Base-by-base conservation (phyloP, 2,888 invertebrate genomes). In the Drosophila mulleri region DNA sequence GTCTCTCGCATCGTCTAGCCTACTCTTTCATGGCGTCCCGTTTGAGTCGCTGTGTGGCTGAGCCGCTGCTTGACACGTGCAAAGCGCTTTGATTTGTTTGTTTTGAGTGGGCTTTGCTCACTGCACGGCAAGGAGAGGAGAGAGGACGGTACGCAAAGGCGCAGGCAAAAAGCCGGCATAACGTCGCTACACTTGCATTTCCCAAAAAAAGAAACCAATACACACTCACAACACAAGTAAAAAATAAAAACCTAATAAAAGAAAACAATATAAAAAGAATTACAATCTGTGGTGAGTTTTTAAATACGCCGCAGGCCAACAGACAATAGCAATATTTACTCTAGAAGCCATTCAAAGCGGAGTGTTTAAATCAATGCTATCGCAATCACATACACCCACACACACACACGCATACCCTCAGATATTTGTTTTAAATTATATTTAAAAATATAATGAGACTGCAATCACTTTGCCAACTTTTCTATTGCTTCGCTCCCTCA, bases 81-180 rank as follows among this genome's bases (percentile, higher is more conserved):
- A 79, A 64, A 45, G 50, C 68, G 76, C 66, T 71, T 67, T 80
- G 80, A 80, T 80, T 80, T 81, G 80, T 80, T 80, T 80, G 79
- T 81, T 82, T 80, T 80, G 69, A 78, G 75, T 80, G 71, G 68
- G 66, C 61, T 79, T 65, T 52, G 32, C 53, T 59, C 42, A 32
- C 47, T 48, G 47, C 53, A n/a, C 37, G 50, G 16, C 26, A 32
- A 4, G n/a, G 42, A 35, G 45, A 42, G 52, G 29, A 12, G 26
- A 2, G 48, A 23, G n/a, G 16, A 32, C 6, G 18, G 18, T 18
- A 50, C 29, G 39, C 39, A 41, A 41, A 26, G 20, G 52, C 60
- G 37, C 78, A 59, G 53, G 50, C 60, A 67, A 68, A 72, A 78
- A 64, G 75, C 79, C 82, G 82, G 79, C 39, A 54, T 68, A 48